Evolutionary conservation across 2,888 invertebrate species (phyloP), one percentile per base, ranked within the genome.

Genomic region (Rotaria sp.): DNA sequence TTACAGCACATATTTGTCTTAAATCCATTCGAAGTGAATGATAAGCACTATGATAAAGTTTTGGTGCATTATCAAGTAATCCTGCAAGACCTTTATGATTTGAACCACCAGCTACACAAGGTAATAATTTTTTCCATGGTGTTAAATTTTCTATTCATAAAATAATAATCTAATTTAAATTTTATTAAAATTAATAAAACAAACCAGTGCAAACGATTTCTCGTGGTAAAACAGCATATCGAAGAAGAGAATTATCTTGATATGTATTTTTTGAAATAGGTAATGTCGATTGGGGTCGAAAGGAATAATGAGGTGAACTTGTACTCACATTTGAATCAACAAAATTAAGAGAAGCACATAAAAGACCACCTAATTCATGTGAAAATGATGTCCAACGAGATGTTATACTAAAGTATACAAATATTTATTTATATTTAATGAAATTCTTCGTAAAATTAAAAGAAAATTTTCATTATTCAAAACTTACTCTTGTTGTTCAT

Each of bases 341-440:
- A 90, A 96, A 97, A 92, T 97, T 97, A 24, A 99, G 92, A 2
- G 98, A 98, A 24, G 97, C 95, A 92, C 99, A 99, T 87, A 99
- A 94, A 13, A 98, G 93, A 3, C 99, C 99, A 35, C 97, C 96
- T 67, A 99, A 93, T 0, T 96, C 94, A 89, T 96, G 95, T 85
- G 95, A 94, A 55, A 99, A 92, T 88, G 94, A 94, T 89, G 94
- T 94, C 98, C 98, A 99, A 84, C 88, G 88, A 85, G 93, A 92
- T 90, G 97, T 94, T 18, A 96, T 93, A 91, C 95, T 93, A 89
- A 84, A 90, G 2, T 2, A 59, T 7, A n/a, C 21, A 52, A n/a
- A 38, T 8, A 41, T 45, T 45, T 45, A 45, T 11, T 48, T 10
- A 50, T 50, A 50, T 15, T 41, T 5, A 41, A 41, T 8, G 41